Base-by-base conservation (phyloP, 2,113 vertebrate genomes). In the Oryzias celebensis region DNA sequence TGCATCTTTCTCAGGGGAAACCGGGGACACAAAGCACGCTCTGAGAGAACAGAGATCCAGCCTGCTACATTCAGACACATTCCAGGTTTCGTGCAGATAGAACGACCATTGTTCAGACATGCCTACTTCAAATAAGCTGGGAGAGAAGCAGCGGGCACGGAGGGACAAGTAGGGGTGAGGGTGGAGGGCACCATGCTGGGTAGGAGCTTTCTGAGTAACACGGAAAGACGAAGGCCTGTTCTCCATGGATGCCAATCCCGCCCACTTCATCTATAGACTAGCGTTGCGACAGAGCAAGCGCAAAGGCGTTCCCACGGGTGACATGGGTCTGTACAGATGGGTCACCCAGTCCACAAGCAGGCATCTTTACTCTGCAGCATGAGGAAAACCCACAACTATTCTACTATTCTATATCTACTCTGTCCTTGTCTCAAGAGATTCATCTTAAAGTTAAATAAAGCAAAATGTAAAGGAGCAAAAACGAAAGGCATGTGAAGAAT, bases 21-120 rank as follows among this genome's bases (percentile, higher is more conserved):
- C 31, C 2, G 17, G 24, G 68, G 66, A 82, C 80, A 91, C 85
- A 90, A 89, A 89, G 86, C 81, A 0, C 6, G 83, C 86, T 89
- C 67, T 73, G 88, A 91, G 82, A 75, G 75, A 64, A 55, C 54
- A 76, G 71, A 82, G 66, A 84, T 75, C 81, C 85, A 20, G 82
- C 70, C 74, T 52, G 88, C 85, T 85, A 91, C 86, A 90, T 90
- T 91, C 87, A 90, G 89, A 88, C 85, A 90, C 90, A 91, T 91
- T 91, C 90, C 85, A 82, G 82, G 85, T 90, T 88, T 72, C 61
- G 71, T 79, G 84, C 48, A 73, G 81, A 91, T 89, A 92, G 80
- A 90, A 89, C 73, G 58, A 18, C 78, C 88, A 92, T 93, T 93
- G 92, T 93, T 91, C 62, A 23, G 3, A 47, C 57, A 61, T 41